These are phyloP conservation scores for Mamestra configurata DNA, from an alignment of 1,140 invertebrate genomes.

Conservation along the genomic window DNA sequence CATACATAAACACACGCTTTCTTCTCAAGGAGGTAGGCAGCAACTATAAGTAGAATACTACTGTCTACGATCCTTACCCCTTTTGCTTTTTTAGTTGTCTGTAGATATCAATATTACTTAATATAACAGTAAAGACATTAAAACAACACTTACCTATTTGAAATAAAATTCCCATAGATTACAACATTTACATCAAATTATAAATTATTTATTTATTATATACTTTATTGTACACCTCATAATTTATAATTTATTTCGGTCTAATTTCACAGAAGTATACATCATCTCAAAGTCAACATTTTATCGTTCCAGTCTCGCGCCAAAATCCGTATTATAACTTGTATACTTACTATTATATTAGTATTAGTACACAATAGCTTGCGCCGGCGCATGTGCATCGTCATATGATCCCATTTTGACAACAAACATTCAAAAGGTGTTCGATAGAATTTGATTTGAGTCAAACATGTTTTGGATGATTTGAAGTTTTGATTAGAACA, in stretches of 20 bases:
- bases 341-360: neutral
- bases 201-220: too few relatives aligned
- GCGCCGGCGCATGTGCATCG: slow-evolving; percentile 1
- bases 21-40: too few relatives aligned
- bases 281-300: slow-evolving; percentile 74
- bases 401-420: neutral
- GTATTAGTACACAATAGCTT: neutral
- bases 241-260: slow-evolving; percentile 67
- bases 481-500: neutral
- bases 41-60: too few relatives aligned
- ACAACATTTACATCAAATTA: too few relatives aligned
- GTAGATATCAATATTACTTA: too few relatives aligned
- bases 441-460: slow-evolving; percentile 3
- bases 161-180: too few relatives aligned
- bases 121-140: too few relatives aligned
- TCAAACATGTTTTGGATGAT: neutral
- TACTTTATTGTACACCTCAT: too few relatives aligned
- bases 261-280: slow-evolving; percentile 69
- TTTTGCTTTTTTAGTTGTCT: too few relatives aligned
- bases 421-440: neutral
- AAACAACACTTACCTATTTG: too few relatives aligned
- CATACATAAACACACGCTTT: too few relatives aligned
- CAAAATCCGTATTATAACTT: slow-evolving; percentile 14
- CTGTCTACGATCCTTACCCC: too few relatives aligned
- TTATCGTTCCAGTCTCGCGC: slow-evolving; percentile 63